Conservation (phyloP, 2,888 invertebrate species). For the Athalia circularis region DNA sequence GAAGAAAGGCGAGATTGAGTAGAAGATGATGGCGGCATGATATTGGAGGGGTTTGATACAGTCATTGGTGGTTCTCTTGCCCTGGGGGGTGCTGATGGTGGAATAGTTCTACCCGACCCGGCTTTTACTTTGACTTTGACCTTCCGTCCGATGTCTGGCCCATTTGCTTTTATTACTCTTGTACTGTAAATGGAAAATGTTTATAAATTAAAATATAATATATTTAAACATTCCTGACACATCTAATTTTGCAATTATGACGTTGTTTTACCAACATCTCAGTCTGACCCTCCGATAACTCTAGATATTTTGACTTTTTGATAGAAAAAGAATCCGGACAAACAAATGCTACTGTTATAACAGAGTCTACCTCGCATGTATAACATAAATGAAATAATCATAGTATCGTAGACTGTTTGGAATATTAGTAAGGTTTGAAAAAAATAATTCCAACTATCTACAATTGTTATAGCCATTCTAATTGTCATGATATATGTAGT, state of each 20-base stretch:
- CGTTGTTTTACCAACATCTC: not conserved
- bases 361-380: not conserved
- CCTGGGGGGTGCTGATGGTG: slow-evolving; percentile 66
- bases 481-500: slow-evolving; percentile 21
- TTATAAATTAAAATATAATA: not conserved
- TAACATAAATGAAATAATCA: not conserved
- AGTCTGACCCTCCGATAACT: not conserved
- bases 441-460: slow-evolving; percentile 11
- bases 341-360: not conserved
- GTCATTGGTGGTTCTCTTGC: slow-evolving; percentile 67
- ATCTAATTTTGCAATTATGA: not conserved
- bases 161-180: slow-evolving; percentile 94
- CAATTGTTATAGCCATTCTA: slow-evolving; percentile 30
- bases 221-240: not conserved
- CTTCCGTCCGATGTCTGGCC: slow-evolving; percentile 91
- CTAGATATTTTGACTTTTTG: not conserved
- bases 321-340: not conserved
- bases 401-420: not conserved
- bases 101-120: slow-evolving; percentile 61
- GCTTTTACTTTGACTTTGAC: slow-evolving; percentile 82
- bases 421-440: not conserved
- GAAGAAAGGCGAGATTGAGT: slow-evolving; percentile 71
- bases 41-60: slow-evolving; percentile 65
- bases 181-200: slow-evolving; percentile 79
- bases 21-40: slow-evolving; percentile 65